Base-by-base conservation (phyloP, 1,140 invertebrate species). In the Drosophila subobscura region DNA sequence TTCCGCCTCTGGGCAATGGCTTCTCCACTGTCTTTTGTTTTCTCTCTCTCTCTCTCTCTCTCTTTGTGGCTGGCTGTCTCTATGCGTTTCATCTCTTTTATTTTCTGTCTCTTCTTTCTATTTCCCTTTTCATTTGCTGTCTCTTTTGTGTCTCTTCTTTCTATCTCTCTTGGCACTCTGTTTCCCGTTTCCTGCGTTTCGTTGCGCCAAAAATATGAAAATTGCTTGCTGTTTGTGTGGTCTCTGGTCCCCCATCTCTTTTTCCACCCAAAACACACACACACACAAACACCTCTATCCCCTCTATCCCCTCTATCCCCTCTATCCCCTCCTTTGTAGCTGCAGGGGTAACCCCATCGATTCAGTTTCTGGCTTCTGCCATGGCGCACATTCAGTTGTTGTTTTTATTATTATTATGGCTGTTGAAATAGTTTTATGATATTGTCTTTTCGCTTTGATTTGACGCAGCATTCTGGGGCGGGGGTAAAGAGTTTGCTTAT, bases 161-260 rank as follows among this genome's bases (percentile, higher is more conserved):
- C 44, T 37, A 45, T 23, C 45, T 37, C 33, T 42, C 40, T 58
- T 41, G 40, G 45, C 51, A 41, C 54, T 70, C 47, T 55, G 49
- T 45, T 49, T 46, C 47, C 53, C 33, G 46, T 70, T 68, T 78
- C 47, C 71, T 58, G 56, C 50, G 44, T 14, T 63, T 41, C 22
- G 57, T 54, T 73, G 63, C 74, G 76, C 71, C 70, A 71, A 78
- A 79, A 78, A 79, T 79, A 79, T 79, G 64, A 79, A 79, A 79
- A 78, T 75, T 66, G 77, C 71, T 78, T 61, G 76, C 55, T 73
- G 45, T 67, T 72, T 63, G 40, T 49, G 58, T 44, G 47, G 37
- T 45, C 40, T 45, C 29, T 23, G n/a, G 4, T 58, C 54, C 29
- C 27, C 41, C 4, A 46, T 5, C 51, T 33, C 7, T 1, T 23